Conservation (phyloP, 2,113 vertebrate genomes). For the Rostratula benghalensis region DNA sequence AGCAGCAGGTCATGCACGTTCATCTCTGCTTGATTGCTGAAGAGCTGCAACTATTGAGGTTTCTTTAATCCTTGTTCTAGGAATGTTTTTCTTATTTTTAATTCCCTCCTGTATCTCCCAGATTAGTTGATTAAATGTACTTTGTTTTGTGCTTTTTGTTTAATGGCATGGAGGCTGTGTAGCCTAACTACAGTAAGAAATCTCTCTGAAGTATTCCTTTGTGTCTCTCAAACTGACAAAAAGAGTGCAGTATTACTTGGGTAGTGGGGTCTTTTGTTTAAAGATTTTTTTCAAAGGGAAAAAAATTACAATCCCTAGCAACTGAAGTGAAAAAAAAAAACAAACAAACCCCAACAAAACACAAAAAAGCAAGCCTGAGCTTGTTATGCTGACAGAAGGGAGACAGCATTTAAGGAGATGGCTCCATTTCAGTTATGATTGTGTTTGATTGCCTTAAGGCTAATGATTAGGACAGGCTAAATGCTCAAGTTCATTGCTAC, state of each 20-base stretch:
- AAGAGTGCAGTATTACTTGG: background rate
- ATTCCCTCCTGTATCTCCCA: fast-evolving
- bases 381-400: background rate
- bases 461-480: background rate
- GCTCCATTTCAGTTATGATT: background rate
- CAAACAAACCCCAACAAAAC: background rate
- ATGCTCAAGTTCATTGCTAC: background rate
- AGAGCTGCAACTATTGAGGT: background rate
- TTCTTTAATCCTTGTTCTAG: background rate
- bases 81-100: background rate
- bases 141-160: background rate
- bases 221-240: background rate
- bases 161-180: background rate
- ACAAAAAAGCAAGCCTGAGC: background rate
- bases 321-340: background rate
- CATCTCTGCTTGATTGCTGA: background rate
- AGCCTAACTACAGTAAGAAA: background rate
- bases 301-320: background rate
- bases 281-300: background rate
- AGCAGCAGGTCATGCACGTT: background rate
- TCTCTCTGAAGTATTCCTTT: background rate
- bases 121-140: background rate
- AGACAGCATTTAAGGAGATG: background rate
- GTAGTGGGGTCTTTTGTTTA: background rate
- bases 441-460: background rate